A percentile compares a stretch with the other conserved stretches of the same genome.
phyloP scores from a whole-genome alignment of 2,113 vertebrate species.

The Bujurquina vittata region DNA sequence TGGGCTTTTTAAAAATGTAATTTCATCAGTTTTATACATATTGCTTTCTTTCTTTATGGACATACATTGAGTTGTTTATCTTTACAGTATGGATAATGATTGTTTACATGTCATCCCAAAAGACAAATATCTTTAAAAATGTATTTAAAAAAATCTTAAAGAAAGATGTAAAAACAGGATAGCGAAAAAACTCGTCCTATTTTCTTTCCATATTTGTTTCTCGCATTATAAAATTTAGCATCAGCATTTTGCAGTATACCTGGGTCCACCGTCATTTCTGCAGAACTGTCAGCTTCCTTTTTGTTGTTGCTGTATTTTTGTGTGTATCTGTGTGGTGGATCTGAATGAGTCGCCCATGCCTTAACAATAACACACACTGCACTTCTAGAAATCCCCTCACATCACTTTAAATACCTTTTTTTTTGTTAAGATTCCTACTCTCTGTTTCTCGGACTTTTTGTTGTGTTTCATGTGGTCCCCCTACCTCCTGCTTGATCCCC shows the following conservation, averaged over 20 bases:
- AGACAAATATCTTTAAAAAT: not conserved
- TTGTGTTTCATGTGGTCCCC: not conserved
- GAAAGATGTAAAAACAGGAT: not conserved
- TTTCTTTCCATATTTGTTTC: not conserved
- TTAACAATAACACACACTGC: not conserved
- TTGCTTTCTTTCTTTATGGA: not conserved
- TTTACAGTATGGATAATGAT: not conserved
- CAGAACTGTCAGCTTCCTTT: not conserved
- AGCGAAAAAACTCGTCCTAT: not conserved
- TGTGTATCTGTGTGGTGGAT: not conserved
- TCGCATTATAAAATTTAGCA: not conserved
- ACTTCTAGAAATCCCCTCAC: not conserved
- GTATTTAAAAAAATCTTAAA: not conserved
- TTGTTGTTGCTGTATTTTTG: not conserved
- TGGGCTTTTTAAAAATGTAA: not conserved
- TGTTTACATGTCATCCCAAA: not conserved
- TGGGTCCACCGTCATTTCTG: not conserved
- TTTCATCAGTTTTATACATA: no score
- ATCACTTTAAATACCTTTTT: not conserved
- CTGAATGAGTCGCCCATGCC: not conserved
- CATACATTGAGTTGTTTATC: not conserved
- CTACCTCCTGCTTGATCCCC: not conserved
- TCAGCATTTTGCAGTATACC: not conserved
- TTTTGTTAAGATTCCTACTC: no score
- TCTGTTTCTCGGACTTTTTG: accelerated